A percentile compares a stretch with the other conserved stretches of the same genome.
Conservation (phyloP, 2,797 vertebrate genomes). For the Synaphobranchus kaupii region DNA sequence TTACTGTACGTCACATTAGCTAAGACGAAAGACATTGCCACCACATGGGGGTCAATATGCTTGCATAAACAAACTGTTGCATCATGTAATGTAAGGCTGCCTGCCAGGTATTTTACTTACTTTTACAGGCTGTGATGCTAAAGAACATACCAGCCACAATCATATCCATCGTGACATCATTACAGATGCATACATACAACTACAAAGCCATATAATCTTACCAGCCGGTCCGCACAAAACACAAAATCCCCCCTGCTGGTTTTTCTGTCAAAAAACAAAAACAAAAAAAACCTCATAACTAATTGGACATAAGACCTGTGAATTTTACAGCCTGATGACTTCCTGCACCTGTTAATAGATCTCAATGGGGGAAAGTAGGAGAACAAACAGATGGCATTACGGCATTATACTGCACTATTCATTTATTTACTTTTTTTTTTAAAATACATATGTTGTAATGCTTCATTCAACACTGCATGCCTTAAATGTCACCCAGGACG, state of each 20-base stretch:
- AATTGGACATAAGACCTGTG: background rate
- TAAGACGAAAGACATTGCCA: background rate
- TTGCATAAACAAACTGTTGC: background rate
- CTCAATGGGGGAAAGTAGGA: background rate
- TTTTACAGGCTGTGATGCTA: background rate
- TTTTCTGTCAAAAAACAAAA: slow-evolving; percentile 67
- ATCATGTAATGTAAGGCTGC: background rate
- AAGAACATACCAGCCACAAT: too few relatives aligned
- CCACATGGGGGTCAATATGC: background rate
- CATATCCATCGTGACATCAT: background rate
- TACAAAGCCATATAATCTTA: slow-evolving; percentile 62
- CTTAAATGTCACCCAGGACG: too few relatives aligned
- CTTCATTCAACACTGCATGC: too few relatives aligned
- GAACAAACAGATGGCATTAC: background rate
- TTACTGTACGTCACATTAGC: background rate
- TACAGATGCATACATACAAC: background rate
- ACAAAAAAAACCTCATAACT: slow-evolving; percentile 23
- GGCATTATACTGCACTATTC: background rate
- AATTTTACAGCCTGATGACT: background rate
- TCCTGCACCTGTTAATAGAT: background rate
- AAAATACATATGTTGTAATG: too few relatives aligned
- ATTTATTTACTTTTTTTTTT: background rate
- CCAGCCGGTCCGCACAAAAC: slow-evolving; percentile 94
- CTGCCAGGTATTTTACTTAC: background rate
- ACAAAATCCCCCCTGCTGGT: slow-evolving; percentile 97